Percentiles rank a stretch among this genome's conserved stretches.
phyloP scores from a whole-genome alignment of 2,888 invertebrate genomes.

The Leptinotarsa juncta region DNA sequence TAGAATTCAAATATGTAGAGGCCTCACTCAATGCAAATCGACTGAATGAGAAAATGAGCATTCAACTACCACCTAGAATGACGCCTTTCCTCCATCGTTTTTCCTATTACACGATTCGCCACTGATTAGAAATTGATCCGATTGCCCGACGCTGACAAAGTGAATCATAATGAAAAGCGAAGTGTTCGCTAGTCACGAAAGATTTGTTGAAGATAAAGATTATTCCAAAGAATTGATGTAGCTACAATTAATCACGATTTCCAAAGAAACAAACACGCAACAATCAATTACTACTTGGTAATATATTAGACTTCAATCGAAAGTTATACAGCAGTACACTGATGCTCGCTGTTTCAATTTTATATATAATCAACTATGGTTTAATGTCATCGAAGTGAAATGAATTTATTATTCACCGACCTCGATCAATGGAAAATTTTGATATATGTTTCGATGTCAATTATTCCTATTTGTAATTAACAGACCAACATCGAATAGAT shows the following conservation, averaged over 20 bases:
- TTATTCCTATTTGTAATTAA: neutral
- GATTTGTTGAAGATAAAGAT: neutral
- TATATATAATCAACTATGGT: too few species aligned
- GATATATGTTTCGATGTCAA: neutral
- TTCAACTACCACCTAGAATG: too few species aligned
- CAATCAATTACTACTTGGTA: neutral
- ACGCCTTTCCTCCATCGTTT: too few species aligned
- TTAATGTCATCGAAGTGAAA: neutral
- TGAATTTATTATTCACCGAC: neutral
- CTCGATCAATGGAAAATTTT: neutral
- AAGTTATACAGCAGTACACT: neutral
- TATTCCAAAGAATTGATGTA: neutral
- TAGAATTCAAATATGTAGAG: too few species aligned
- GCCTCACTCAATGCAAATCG: too few species aligned
- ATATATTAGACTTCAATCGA: neutral
- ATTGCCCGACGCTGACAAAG: neutral
- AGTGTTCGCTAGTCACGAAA: neutral
- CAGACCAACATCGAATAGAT: neutral
- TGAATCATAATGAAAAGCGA: constrained; percentile 13
- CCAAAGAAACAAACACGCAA: neutral
- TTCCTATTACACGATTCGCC: too few species aligned
- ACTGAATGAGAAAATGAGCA: too few species aligned
- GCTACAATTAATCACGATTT: neutral
- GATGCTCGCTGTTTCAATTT: neutral
- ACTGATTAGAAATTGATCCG: neutral